Evolutionary conservation across 1,140 invertebrate genomes (phyloP), one percentile per base, ranked within the genome.

Genomic region (Potamilus streckersoni): DNA sequence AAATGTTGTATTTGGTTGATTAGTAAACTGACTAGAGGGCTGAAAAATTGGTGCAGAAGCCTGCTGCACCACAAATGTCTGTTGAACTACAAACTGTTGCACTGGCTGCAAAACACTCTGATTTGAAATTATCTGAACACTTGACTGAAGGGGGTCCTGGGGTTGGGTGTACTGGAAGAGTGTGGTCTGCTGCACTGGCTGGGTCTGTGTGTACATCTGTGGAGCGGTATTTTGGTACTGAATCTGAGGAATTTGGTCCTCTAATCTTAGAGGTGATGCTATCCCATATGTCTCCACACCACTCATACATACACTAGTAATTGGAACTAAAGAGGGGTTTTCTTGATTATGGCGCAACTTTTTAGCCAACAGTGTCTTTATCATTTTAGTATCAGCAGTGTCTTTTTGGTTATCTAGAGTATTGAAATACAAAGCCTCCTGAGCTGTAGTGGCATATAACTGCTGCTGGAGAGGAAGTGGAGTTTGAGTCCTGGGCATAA

Each of bases 21-120:
- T 56, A 64, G 60, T 63, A 38, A 63, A 63, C 49, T 64, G 62
- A 56, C 65, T 63, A 64, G 70, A 16, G n/a, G 70, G 31, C 55
- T 27, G 31, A 64, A 64, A 14, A 31, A 23, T 19, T 31, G 31
- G 31, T 64, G 65, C 65, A n/a, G 27, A 17, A 67, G 19, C 38
- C 12, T 60, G 63, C 49, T 76, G 74, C 55, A 76, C 74, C 20
- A 76, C 69, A 67, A 59, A 76, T 19, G 74, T 76, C 65, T 76
- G 74, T 38, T 71, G 63, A 67, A 69, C 59, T 23, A 68, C 64
- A n/a, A 57, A 57, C 58, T 68, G 67, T 58, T 70, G 68, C 59
- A 56, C 59, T n/a, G 17, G 38, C 38, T 76, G 74, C 20, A 71
- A 59, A 20, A 65, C 61, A 12, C 38, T 49, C 38, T 49, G 38